Evolutionary conservation across 30 jellyfish, hydroid and myxozoan genomes (phyloP).

Genomic region (Pelagia noctiluca): DNA sequence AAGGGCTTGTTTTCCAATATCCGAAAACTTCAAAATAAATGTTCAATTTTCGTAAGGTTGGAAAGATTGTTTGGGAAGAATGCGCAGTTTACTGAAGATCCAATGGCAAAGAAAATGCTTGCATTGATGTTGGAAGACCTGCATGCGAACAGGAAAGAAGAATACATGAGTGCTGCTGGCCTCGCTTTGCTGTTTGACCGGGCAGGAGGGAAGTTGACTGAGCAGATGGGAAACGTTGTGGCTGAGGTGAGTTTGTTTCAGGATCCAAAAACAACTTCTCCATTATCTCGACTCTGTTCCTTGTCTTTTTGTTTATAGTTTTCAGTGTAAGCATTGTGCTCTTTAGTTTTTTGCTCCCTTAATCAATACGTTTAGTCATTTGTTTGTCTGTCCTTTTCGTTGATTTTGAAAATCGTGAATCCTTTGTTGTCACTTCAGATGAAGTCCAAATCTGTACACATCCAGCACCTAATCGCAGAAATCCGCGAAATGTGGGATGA

Average conservation of each 20-base stretch:
- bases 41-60: too few species aligned
- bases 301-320: too few species aligned
- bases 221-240: conserved; percentile 32
- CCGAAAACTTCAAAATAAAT: too few species aligned
- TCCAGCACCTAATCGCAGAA: conserved; percentile 52
- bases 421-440: conserved; percentile 9
- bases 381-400: neutral
- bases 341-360: neutral
- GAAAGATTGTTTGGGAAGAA: conserved; percentile 63
- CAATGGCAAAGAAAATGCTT: conserved; percentile 66
- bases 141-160: conserved; percentile 78
- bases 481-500: conserved; percentile 84
- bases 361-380: neutral
- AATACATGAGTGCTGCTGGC: conserved; percentile 84
- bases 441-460: conserved; percentile 39
- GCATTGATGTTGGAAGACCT: conserved; percentile 82
- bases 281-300: too few species aligned
- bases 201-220: conserved; percentile 76
- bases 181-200: conserved; percentile 79
- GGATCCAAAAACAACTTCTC: too few species aligned
- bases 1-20: too few species aligned
- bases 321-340: neutral
- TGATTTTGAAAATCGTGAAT: neutral
- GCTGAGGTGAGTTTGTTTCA: conserved; percentile 41
- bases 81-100: conserved; percentile 74